Conservation (phyloP, 2,888 invertebrate species). For the Girardia tigrina region DNA sequence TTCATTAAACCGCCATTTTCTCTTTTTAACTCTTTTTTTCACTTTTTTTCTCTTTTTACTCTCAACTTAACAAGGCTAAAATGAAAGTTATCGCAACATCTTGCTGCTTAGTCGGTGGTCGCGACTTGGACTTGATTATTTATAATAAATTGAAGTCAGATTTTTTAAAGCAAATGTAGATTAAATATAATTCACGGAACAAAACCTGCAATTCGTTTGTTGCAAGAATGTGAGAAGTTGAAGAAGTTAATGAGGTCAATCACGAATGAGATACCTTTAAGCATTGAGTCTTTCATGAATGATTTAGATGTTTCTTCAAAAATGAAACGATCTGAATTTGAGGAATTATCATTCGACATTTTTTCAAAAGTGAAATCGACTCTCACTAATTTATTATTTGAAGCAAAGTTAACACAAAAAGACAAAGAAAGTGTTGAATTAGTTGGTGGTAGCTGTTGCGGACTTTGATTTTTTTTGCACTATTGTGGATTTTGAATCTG, state of each 20-base stretch:
- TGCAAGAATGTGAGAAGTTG: slow-evolving; percentile 83
- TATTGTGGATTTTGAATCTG: too few species aligned
- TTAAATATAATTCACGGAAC: slow-evolving; percentile 70
- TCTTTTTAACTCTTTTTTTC: too few species aligned
- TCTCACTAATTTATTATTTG: slow-evolving; percentile 28
- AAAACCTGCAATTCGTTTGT: slow-evolving; percentile 68
- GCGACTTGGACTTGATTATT: slow-evolving; percentile 74
- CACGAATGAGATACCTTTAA: slow-evolving; percentile 76
- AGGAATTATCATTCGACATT: slow-evolving; percentile 31
- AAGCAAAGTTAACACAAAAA: slow-evolving; percentile 58
- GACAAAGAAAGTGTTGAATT: slow-evolving; percentile 88
- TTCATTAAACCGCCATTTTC: too few species aligned
- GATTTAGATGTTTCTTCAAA: slow-evolving; percentile 81
- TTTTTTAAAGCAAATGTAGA: slow-evolving; percentile 68
- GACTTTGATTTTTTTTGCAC: too few species aligned
- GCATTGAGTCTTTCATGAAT: slow-evolving; percentile 95
- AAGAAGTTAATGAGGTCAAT: slow-evolving; percentile 99
- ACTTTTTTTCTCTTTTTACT: too few species aligned
- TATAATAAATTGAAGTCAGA: slow-evolving; percentile 77
- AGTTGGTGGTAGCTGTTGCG: slow-evolving; percentile 88
- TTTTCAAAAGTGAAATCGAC: slow-evolving; percentile 30
- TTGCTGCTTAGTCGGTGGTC: slow-evolving; percentile 74
- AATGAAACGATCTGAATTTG: slow-evolving; percentile 57
- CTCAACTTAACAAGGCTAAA: slow-evolving; percentile 88
- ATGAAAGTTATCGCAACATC: slow-evolving; percentile 71